phyloP scores from a whole-genome alignment of 2,113 vertebrate genomes.

The Struthidea cinerea region DNA sequence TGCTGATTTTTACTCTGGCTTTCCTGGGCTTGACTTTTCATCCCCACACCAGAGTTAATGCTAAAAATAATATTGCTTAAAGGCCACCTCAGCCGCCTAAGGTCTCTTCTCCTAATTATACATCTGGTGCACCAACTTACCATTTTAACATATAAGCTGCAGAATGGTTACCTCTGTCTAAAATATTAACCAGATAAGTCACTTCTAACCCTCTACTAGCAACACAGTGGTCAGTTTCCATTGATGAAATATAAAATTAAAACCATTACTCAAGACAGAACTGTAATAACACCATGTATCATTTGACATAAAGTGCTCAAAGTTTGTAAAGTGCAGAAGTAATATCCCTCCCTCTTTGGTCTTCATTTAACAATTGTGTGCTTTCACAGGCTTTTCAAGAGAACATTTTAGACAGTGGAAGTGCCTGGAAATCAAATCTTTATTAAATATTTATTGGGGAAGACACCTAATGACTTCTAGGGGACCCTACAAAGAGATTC shows the following conservation, averaged over 20 bases:
- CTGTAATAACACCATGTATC: constrained; percentile 21
- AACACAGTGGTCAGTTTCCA: background rate
- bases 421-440: constrained; percentile 51
- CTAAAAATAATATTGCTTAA: background rate
- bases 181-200: constrained; percentile 27
- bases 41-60: background rate
- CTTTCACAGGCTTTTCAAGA: constrained; percentile 34
- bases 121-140: background rate
- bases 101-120: background rate
- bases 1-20: background rate
- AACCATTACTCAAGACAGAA: constrained; percentile 32
- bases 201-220: background rate
- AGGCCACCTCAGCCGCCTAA: background rate
- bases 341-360: constrained; percentile 11
- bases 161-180: background rate
- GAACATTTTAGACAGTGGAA: constrained; percentile 17
- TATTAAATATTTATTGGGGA: constrained; percentile 39
- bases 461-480: constrained; percentile 46
- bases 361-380: background rate
- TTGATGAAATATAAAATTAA: constrained; percentile 50
- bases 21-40: background rate
- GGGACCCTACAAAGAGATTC: constrained; percentile 8
- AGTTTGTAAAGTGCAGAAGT: constrained; percentile 32
- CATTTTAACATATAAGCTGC: background rate
- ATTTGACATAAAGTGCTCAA: constrained; percentile 25